phyloP scores from a whole-genome alignment of 2,888 invertebrate genomes.

The Philopedon plagiatum region DNA sequence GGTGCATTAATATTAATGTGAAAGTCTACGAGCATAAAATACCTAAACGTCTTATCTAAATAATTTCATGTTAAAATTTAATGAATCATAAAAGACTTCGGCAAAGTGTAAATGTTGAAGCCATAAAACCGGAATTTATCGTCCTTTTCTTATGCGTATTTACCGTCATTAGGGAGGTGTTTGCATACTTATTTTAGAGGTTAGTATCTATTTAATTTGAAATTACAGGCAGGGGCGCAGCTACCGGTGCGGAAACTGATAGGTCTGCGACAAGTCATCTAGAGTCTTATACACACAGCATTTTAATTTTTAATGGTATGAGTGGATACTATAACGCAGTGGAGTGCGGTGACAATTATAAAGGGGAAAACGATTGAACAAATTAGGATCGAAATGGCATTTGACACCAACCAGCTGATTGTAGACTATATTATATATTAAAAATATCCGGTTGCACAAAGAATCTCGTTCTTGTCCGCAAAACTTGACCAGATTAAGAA shows the following conservation, averaged over 20 bases:
- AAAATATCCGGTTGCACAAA: no score
- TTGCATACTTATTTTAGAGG: slow-evolving; percentile 22
- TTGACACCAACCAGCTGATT: no score
- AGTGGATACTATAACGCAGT: no score
- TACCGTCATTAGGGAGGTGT: slow-evolving; percentile 32
- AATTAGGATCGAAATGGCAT: no score
- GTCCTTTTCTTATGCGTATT: slow-evolving; percentile 30
- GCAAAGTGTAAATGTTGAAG: slow-evolving; percentile 47
- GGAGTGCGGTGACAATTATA: no score
- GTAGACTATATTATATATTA: no score
- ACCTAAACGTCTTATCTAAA: slow-evolving; percentile 48
- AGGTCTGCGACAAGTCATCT: no score
- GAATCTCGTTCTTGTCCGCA: no score
- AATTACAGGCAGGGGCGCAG: not conserved
- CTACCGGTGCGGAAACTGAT: not conserved
- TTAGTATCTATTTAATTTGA: slow-evolving; percentile 13
- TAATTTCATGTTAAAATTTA: slow-evolving; percentile 49
- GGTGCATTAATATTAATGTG: slow-evolving; percentile 38
- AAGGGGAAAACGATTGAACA: no score
- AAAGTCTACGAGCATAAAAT: slow-evolving; percentile 38
- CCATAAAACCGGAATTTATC: slow-evolving; percentile 47
- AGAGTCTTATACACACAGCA: no score
- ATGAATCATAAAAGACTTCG: slow-evolving; percentile 48
- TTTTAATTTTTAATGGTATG: no score
- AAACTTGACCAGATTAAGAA: no score